These are phyloP conservation scores for Taenioides sp. DNA, from an alignment of 2,797 vertebrate genomes.

Conservation along the genomic window DNA sequence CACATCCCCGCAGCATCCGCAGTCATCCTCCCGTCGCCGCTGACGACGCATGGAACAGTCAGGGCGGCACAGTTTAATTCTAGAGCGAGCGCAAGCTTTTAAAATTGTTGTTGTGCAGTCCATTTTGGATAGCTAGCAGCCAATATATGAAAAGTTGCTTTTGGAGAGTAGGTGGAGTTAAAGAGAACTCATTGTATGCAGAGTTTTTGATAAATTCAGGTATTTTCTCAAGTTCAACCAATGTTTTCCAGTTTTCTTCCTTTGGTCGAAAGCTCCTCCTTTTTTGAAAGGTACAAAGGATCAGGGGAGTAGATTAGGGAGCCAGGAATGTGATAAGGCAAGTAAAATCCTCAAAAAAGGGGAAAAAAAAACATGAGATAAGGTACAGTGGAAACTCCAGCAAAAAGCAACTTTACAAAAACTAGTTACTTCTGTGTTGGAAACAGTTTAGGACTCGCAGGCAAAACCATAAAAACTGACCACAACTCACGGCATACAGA, in stretches of 20 bases:
- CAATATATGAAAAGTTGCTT: constrained; percentile 37
- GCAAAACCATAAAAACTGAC: constrained; percentile 5
- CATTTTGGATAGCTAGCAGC: constrained; percentile 39
- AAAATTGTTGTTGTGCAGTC: constrained; percentile 67
- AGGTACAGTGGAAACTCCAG: not conserved
- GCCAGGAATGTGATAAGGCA: constrained; percentile 41
- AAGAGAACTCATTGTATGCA: constrained; percentile 21
- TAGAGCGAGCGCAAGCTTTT: constrained; percentile 60
- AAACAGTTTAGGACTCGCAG: not conserved
- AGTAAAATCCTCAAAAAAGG: constrained; percentile 18
- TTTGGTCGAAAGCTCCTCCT: constrained; percentile 54
- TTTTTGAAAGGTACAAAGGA: constrained; percentile 55
- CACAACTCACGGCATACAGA: constrained; percentile 33
- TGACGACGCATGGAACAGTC: constrained; percentile 26
- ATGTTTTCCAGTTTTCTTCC: constrained; percentile 16
- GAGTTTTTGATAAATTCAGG: not conserved
- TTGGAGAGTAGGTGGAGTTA: constrained; percentile 37
- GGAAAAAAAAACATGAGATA: constrained; percentile 3
- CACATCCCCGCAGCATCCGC: constrained; percentile 32
- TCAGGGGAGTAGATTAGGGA: constrained; percentile 38
- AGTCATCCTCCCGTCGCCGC: constrained; percentile 14
- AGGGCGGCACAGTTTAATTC: constrained; percentile 48
- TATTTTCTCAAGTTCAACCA: constrained; percentile 9
- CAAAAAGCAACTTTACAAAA: not conserved
- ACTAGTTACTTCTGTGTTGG: not conserved